Base-by-base conservation (phyloP, 2,797 vertebrate genomes). In the Coregonus sp. region DNA sequence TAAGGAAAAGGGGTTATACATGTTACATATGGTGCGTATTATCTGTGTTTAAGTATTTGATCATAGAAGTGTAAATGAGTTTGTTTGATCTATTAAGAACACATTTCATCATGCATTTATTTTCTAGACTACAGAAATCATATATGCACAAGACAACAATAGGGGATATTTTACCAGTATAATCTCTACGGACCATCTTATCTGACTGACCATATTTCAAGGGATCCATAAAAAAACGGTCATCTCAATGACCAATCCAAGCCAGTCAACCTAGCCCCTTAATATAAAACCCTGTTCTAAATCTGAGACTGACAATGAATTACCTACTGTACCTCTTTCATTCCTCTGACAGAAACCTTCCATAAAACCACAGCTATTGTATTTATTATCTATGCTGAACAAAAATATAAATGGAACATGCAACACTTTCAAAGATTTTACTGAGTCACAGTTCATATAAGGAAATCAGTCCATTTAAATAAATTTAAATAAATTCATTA, bases 181-280 rank as follows among this genome's bases (percentile, higher is more conserved):
- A 31, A 69, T 79, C 80, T 63, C 82, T 56, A 33, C 11, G 7
- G 47, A 82, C 74, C 61, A n/a, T 80, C 73, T 79, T 76, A 47
- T 86, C 79, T 72, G 75, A 75, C 50, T 76, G 6, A 70, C 75
- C 68, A 78, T 86, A 89, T 86, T 87, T 85, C 86, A 84, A 37
- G 9, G 52, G 78, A n/a, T 85, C 87, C 69, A 86, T 87, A 90
- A 82, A 90, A 84, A 67, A 75, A 77, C 75, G 7, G 76, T 84
- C 65, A 87, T 90, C 88, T 87, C 80, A 78, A 70, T 89, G 89
- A 93, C 92, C 74, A 70, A 78, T 85, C 78, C 63, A 79, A 70
- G 59, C 67, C 4, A 83, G 84, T 85, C 81, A 73, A 72, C 16
- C 4, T 82, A 59, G 35, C 65, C 25, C 11, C 25, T 3, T 63